These are phyloP conservation scores for Cotesia congregata DNA, from an alignment of 2,888 invertebrate species.

Conservation along the genomic window DNA sequence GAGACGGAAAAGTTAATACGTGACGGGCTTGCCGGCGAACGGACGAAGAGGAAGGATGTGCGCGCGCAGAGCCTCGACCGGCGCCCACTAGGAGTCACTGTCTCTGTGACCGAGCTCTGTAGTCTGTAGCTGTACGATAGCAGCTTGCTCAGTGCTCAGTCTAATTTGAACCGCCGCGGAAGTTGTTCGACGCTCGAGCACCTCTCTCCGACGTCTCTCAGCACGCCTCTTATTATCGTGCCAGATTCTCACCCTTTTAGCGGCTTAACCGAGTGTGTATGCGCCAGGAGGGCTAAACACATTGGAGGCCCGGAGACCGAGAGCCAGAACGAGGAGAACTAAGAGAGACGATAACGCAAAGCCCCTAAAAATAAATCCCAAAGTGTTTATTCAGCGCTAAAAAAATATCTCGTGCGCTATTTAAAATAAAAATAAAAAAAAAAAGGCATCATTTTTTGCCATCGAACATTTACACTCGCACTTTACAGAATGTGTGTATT, in stretches of 20 bases:
- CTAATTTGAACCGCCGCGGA: conserved; percentile 71
- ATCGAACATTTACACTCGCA: background rate
- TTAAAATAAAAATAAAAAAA: background rate
- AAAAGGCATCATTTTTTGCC: background rate
- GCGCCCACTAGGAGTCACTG: conserved; percentile 68
- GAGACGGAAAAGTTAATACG: background rate
- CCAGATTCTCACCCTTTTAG: conserved; percentile 11
- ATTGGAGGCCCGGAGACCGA: background rate
- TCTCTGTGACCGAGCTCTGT: conserved; percentile 66
- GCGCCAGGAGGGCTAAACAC: background rate
- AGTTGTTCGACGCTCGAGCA: conserved; percentile 52
- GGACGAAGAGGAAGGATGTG: conserved; percentile 30
- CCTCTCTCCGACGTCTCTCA: conserved; percentile 45
- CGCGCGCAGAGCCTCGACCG: conserved; percentile 68
- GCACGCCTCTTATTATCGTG: background rate
- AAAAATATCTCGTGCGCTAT: background rate
- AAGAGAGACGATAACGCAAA: background rate
- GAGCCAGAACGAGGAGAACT: background rate
- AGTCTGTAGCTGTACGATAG: conserved; percentile 54
- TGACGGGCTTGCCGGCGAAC: conserved; percentile 32
- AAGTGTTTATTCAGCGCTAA: background rate
- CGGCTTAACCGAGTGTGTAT: background rate
- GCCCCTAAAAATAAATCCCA: background rate
- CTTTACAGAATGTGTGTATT: no score
- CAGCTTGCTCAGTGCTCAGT: conserved; percentile 69